Evolutionary conservation across 2,113 vertebrate species (phyloP), one percentile per base, ranked within the genome.

Genomic region (Hippocampus guttulatus): DNA sequence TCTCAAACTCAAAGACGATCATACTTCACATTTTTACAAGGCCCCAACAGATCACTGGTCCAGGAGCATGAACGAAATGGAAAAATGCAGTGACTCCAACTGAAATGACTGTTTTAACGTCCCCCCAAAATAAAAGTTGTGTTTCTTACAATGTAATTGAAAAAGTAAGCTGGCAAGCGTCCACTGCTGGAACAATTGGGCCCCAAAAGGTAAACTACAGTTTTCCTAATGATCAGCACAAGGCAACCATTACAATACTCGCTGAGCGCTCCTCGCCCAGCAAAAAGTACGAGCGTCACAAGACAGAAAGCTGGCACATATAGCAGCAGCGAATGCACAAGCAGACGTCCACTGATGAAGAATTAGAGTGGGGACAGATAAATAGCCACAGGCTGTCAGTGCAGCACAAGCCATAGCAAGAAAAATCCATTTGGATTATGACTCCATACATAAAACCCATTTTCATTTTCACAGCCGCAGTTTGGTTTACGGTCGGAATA

Each of bases 391-490:
- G 82, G 86, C 85, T 81, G 62, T 71, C 20, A 9, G 69, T 80
- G 77, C 70, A 12, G 54, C 30, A 73, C 67, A 70, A 69, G 72
- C 33, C 25, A 47, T 69, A 72, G 68, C 57, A 57, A 75, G 65
- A 82, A 82, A 89, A 89, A 91, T 92, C 90, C 89, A 93, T 91
- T 93, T 89, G 89, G 75, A 88, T 88, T 90, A 91, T 92, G 91
- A 90, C 84, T 88, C 84, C 78, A 88, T 85, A 91, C 87, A 90
- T 91, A 91, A 92, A 92, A 91, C 87, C 80, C 76, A 92, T 92
- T 91, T 92, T 89, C 85, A 88, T 89, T 92, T 89, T 86, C 88
- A 78, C 80, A 85, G 84, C 80, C 54, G 70, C 75, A 57, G 78
- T 82, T 87, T 81, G 76, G 78, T 86, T 88, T 89, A 89, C 79